Conservation (phyloP, 35 echinoderm and acorn worm genomes). For the Heliocidaris erythrogramma region DNA sequence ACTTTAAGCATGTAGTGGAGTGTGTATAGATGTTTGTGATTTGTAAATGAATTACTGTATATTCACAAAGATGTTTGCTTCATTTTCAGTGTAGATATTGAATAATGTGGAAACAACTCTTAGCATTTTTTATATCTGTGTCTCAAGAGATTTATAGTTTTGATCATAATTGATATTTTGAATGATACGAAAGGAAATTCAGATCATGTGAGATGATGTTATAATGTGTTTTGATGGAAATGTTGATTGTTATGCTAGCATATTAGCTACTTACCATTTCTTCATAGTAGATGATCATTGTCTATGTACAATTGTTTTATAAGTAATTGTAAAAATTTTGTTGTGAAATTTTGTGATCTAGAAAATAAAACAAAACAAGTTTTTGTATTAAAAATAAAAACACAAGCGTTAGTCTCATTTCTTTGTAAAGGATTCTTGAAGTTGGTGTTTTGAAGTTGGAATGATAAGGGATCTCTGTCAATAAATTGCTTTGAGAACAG, state of each 20-base stretch:
- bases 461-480: too few species aligned
- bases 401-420: too few species aligned
- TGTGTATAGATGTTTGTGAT: not conserved
- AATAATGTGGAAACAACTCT: not conserved
- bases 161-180: not conserved
- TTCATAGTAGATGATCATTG: not conserved
- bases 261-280: not conserved
- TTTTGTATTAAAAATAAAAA: not conserved
- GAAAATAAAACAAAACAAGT: not conserved
- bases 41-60: not conserved
- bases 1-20: not conserved
- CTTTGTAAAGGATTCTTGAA: too few species aligned
- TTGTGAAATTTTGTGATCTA: not conserved
- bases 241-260: not conserved
- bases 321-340: not conserved
- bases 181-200: not conserved
- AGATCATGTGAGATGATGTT: not conserved
- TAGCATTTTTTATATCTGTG: not conserved
- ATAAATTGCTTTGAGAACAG: too few species aligned
- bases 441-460: too few species aligned
- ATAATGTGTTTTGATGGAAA: not conserved
- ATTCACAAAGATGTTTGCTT: not conserved
- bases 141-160: conserved; percentile 10
- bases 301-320: not conserved
- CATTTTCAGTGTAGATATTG: not conserved